Percentiles rank a stretch among this genome's conserved stretches.
Conservation (phyloP, 1,140 invertebrate species). For the Triops cancriformis region DNA sequence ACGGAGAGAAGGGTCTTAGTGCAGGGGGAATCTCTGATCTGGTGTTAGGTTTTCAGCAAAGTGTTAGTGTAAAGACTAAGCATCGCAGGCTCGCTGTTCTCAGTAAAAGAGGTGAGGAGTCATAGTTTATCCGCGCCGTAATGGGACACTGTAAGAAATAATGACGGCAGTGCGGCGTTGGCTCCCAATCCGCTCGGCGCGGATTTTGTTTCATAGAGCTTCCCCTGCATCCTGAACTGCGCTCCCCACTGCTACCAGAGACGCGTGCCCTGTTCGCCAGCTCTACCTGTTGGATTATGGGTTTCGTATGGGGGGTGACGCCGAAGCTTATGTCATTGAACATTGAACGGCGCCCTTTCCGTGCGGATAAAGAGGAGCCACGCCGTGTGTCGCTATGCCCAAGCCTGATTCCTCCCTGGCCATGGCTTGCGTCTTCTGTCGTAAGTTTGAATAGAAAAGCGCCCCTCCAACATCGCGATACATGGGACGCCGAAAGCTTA, state of each 20-base stretch:
- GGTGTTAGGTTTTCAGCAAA: neutral
- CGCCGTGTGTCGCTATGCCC: neutral
- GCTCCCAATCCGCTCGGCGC: neutral
- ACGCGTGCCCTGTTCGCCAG: neutral
- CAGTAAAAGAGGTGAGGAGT: neutral
- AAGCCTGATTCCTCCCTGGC: neutral
- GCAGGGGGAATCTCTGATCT: neutral
- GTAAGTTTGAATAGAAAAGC: slow-evolving; percentile 8
- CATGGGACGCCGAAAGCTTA: neutral
- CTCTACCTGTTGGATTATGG: slow-evolving; percentile 8
- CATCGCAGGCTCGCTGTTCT: neutral
- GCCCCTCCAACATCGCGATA: neutral
- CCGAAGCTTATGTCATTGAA: neutral
- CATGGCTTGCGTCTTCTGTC: neutral
- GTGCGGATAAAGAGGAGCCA: neutral
- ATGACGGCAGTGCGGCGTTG: neutral
- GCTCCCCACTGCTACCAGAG: neutral
- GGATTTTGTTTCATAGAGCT: slow-evolving; percentile 4
- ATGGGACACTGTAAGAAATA: neutral
- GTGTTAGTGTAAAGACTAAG: neutral
- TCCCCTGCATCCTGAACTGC: neutral
- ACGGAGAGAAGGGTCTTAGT: neutral
- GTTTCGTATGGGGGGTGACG: neutral
- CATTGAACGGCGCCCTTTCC: neutral
- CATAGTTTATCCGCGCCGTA: slow-evolving; percentile 5